Conservation (phyloP, 2,888 invertebrate species). For the Leucophora obtusa region DNA sequence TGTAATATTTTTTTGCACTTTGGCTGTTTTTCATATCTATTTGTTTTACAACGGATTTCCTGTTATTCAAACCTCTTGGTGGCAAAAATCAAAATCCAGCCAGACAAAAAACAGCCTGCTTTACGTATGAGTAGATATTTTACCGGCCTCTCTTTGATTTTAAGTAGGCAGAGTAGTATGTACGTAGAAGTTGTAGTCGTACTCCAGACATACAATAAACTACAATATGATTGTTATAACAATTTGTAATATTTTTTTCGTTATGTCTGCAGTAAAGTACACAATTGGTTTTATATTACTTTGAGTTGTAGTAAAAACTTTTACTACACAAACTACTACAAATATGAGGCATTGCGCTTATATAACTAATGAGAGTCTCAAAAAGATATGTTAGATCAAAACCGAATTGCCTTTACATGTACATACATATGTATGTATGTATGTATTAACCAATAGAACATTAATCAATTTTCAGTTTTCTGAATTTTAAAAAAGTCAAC, state of each 20-base stretch:
- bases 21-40: conserved; percentile 4
- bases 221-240: neutral
- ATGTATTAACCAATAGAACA: too few species aligned
- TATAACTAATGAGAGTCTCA: too few species aligned
- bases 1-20: neutral
- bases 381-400: too few species aligned
- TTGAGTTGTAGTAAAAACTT: neutral
- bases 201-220: neutral
- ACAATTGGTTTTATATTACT: conserved; percentile 52
- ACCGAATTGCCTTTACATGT: too few species aligned
- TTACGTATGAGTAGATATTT: neutral
- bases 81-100: conserved; percentile 27
- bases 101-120: conserved; percentile 24
- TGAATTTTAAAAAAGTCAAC: too few species aligned
- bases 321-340: too few species aligned
- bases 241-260: conserved; percentile 4
- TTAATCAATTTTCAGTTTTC: too few species aligned
- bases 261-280: conserved; percentile 1
- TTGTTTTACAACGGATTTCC: conserved; percentile 59
- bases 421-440: too few species aligned
- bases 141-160: neutral
- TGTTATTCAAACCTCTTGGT: conserved; percentile 53
- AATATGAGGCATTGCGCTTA: too few species aligned
- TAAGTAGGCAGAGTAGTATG: neutral
- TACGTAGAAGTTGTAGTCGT: neutral